Percentiles rank a stretch among this genome's conserved stretches.
These are phyloP conservation scores for Acanthopagrus latus DNA, from an alignment of 2,797 vertebrate species.

Conservation along the genomic window DNA sequence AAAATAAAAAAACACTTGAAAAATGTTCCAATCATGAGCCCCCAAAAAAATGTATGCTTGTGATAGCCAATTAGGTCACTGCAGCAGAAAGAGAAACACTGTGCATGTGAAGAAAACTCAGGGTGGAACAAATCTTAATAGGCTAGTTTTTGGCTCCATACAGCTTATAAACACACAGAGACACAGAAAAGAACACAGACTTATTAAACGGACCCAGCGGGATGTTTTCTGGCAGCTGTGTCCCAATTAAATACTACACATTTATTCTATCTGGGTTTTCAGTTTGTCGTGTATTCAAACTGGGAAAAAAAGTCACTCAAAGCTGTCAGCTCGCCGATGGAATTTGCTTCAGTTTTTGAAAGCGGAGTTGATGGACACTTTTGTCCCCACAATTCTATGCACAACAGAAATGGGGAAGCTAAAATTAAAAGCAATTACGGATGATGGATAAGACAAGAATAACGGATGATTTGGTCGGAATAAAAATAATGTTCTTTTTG, in stretches of 20 bases:
- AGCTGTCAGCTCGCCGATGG: slow-evolving; percentile 3
- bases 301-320: slow-evolving; percentile 15
- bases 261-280: slow-evolving; percentile 38
- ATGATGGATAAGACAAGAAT: slow-evolving; percentile 19
- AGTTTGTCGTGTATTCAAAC: slow-evolving; percentile 14
- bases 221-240: slow-evolving; percentile 27
- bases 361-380: slow-evolving; percentile 20
- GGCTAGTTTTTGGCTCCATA: neutral
- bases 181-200: slow-evolving; percentile 19
- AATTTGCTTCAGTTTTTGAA: slow-evolving; percentile 1
- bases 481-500: neutral
- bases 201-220: slow-evolving; percentile 48
- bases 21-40: neutral
- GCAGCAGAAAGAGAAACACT: neutral
- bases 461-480: neutral
- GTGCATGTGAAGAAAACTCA: neutral
- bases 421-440: slow-evolving; percentile 46
- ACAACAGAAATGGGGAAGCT: neutral
- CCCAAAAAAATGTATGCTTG: neutral
- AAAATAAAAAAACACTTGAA: neutral
- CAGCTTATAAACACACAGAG: neutral
- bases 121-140: neutral
- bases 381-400: slow-evolving; percentile 26
- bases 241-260: slow-evolving; percentile 30
- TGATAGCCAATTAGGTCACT: neutral